Conservation (phyloP, 1,140 invertebrate genomes). For the Drosophila lacertosa region DNA sequence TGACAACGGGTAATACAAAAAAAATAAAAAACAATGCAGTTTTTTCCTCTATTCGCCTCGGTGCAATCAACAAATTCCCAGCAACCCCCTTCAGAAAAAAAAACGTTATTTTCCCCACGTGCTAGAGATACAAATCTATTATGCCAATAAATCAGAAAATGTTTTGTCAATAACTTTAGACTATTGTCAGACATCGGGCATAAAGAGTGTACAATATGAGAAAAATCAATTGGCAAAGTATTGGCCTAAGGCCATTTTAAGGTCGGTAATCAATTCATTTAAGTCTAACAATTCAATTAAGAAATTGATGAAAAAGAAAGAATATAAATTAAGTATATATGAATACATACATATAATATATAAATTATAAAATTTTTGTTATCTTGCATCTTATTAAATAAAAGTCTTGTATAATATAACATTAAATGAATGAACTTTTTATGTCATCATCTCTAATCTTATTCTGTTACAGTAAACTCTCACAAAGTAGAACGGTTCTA, state of each 20-base stretch:
- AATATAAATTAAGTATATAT: not conserved
- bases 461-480: too few relatives aligned
- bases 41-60: slow-evolving; percentile 51
- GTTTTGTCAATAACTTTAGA: slow-evolving; percentile 69
- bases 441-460: too few relatives aligned
- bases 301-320: not conserved
- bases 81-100: not conserved
- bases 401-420: too few relatives aligned
- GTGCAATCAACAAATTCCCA: slow-evolving; percentile 53
- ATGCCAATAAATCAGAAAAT: slow-evolving; percentile 59
- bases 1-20: slow-evolving; percentile 15
- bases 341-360: too few relatives aligned
- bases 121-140: slow-evolving; percentile 47
- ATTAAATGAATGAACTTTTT: too few relatives aligned
- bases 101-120: too few relatives aligned
- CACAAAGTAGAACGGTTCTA: too few relatives aligned
- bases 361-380: too few relatives aligned
- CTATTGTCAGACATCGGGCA: slow-evolving; percentile 2
- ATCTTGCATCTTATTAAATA: too few relatives aligned
- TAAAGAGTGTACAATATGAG: not conserved
- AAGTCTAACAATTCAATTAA: not conserved
- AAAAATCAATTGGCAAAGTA: slow-evolving; percentile 7
- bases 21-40: slow-evolving; percentile 46
- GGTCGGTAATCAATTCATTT: not conserved
- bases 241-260: not conserved